Conservation (phyloP, 2,888 invertebrate species). For the Chouioia cunea region DNA sequence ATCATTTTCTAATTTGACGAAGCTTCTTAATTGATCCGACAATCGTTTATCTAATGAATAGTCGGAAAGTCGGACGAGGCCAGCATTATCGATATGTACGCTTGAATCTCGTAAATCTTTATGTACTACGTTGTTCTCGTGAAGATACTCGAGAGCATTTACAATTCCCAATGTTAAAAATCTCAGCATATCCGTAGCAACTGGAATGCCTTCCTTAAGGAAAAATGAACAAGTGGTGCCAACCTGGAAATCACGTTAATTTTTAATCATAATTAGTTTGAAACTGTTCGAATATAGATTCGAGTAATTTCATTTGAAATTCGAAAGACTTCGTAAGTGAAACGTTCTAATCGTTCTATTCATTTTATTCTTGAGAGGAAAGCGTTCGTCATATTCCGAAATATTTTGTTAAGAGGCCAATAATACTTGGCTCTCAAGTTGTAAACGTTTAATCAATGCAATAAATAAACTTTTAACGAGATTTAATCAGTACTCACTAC, state of each 20-base stretch:
- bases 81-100: slow-evolving; percentile 79
- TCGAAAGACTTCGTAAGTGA: too few species aligned
- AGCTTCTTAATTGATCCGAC: slow-evolving; percentile 68
- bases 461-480: too few species aligned
- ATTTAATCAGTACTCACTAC: slow-evolving; percentile 68
- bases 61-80: slow-evolving; percentile 75
- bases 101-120: slow-evolving; percentile 83
- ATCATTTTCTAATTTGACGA: slow-evolving; percentile 63
- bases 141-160: slow-evolving; percentile 82
- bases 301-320: too few species aligned
- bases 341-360: too few species aligned
- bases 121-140: slow-evolving; percentile 86
- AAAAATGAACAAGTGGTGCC: slow-evolving; percentile 69
- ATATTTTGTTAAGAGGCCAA: too few species aligned
- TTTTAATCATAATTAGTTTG: slow-evolving; percentile 64
- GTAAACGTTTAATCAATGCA: too few species aligned
- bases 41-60: slow-evolving; percentile 80
- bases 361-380: too few species aligned
- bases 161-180: slow-evolving; percentile 81
- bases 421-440: too few species aligned
- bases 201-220: slow-evolving; percentile 70
- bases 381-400: too few species aligned
- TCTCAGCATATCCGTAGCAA: slow-evolving; percentile 73
- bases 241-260: slow-evolving; percentile 55
- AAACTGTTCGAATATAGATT: too few species aligned